These are phyloP conservation scores for Procambarus virginalis DNA, from an alignment of 1,140 invertebrate species.

Conservation along the genomic window DNA sequence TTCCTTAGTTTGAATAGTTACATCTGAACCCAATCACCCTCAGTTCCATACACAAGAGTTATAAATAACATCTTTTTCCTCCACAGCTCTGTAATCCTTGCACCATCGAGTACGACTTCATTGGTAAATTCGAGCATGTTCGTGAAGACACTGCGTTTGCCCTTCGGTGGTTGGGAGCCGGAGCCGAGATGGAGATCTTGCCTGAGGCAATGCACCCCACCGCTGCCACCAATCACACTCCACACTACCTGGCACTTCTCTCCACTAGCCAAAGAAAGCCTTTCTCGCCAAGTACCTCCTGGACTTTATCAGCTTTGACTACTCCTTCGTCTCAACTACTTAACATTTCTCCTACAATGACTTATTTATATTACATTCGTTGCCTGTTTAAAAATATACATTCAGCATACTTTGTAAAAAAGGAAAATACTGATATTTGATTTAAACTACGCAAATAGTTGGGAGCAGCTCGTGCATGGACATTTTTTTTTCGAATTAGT, in stretches of 20 bases:
- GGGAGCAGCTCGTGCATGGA: too few species aligned
- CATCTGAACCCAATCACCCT: too few species aligned
- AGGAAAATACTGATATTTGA: too few species aligned
- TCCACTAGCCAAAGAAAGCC: background rate
- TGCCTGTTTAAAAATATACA: too few species aligned
- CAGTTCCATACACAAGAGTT: too few species aligned
- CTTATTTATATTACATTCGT: too few species aligned
- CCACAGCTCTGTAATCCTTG: slow-evolving; percentile 6
- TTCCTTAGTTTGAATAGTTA: too few species aligned
- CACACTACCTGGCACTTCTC: background rate
- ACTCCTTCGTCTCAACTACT: background rate
- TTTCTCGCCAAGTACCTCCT: background rate
- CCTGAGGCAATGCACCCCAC: background rate
- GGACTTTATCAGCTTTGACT: background rate
- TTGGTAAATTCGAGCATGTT: slow-evolving; percentile 5
- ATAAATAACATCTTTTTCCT: background rate
- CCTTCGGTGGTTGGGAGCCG: background rate
- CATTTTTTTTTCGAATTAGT: too few species aligned
- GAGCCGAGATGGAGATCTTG: background rate
- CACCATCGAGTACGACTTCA: slow-evolving; percentile 16
- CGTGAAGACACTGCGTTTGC: background rate
- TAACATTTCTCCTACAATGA: too few species aligned
- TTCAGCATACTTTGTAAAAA: too few species aligned
- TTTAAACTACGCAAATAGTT: too few species aligned
- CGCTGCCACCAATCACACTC: background rate